Evolutionary conservation across 2,888 invertebrate genomes (phyloP).

Genomic region (Eristalis intricaria): DNA sequence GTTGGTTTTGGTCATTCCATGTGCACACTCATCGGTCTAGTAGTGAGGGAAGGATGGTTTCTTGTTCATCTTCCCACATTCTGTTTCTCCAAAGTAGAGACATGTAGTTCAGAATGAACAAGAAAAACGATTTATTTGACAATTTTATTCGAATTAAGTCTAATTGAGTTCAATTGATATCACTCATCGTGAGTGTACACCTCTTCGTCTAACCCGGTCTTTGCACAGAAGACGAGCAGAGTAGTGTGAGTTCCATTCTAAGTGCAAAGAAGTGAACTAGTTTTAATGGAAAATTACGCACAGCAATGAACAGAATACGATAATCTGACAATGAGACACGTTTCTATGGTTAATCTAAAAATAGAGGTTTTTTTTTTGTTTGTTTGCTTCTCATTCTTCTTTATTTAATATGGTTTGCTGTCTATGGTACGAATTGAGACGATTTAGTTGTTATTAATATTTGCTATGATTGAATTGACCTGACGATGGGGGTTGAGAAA

Average conservation of each 20-base stretch:
- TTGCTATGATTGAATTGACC: constrained; percentile 7
- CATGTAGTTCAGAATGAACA: neutral
- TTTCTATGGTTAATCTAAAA: constrained; percentile 38
- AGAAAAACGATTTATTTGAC: constrained; percentile 54
- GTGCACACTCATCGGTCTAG: neutral
- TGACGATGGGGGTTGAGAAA: neutral
- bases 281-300: constrained; percentile 36
- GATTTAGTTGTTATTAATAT: constrained; percentile 9
- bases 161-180: constrained; percentile 68
- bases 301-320: constrained; percentile 13
- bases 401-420: neutral
- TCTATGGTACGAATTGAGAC: constrained; percentile 20
- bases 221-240: neutral
- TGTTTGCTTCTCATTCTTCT: constrained; percentile 5
- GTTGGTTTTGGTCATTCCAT: neutral
- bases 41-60: neutral
- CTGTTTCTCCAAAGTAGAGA: neutral
- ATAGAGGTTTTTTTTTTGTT: constrained; percentile 11
- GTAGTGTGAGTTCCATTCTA: neutral
- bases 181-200: constrained; percentile 32
- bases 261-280: constrained; percentile 30
- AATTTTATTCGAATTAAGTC: constrained; percentile 60
- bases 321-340: constrained; percentile 40
- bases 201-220: constrained; percentile 23
- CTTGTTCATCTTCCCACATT: neutral